These are phyloP conservation scores for Lucilia cuprina DNA, from an alignment of 1,140 invertebrate species.

Conservation along the genomic window DNA sequence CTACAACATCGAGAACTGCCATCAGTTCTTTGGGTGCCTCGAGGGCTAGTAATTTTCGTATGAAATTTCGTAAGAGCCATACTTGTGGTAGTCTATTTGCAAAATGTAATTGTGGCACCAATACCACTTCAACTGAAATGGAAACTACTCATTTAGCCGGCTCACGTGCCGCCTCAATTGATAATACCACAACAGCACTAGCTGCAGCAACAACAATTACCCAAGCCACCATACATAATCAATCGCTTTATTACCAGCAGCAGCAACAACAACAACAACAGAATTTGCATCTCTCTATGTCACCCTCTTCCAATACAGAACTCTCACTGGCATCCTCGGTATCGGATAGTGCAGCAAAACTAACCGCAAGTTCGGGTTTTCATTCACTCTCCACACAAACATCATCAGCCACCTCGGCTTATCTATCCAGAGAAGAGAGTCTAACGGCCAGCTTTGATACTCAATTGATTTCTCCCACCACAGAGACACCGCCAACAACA, in stretches of 20 bases:
- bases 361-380: conserved; percentile 30
- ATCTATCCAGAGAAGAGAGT: conserved; percentile 39
- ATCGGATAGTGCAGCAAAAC: conserved; percentile 18
- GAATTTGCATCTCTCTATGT: conserved; percentile 30
- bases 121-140: not conserved
- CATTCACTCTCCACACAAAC: conserved; percentile 38
- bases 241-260: not conserved
- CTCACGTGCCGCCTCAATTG: conserved; percentile 19
- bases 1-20: not conserved
- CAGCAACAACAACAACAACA: conserved; percentile 10
- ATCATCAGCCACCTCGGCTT: conserved; percentile 35
- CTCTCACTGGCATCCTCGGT: conserved; percentile 6
- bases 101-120: conserved; percentile 42
- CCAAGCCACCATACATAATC: conserved; percentile 25
- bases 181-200: not conserved
- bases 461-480: not conserved
- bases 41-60: conserved; percentile 28
- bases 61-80: conserved; percentile 43
- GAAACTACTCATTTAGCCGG: not conserved
- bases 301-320: conserved; percentile 33
- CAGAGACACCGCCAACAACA: conserved; percentile 9
- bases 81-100: conserved; percentile 45
- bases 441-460: conserved; percentile 37
- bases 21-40: not conserved
- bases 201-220: not conserved